Evolutionary conservation across 1,140 invertebrate species (phyloP).

Genomic region (Atta texana): DNA sequence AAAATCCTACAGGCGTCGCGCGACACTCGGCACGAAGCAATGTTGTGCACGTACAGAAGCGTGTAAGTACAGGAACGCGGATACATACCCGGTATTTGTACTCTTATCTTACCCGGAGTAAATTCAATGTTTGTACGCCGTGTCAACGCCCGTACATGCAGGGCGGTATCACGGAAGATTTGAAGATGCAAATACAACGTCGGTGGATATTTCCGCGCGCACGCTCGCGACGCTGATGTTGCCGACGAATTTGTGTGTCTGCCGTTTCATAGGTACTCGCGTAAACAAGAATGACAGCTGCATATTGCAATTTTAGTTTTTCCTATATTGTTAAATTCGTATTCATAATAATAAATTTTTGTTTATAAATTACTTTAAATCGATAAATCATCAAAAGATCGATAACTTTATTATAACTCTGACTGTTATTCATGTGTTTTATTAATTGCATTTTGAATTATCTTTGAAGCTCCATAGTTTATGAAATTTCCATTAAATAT

Average conservation of each 20-base stretch:
- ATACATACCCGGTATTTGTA: slow-evolving; percentile 71
- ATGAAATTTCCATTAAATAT: not conserved
- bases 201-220: slow-evolving; percentile 61
- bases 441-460: not conserved
- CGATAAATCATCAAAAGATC: not conserved
- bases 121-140: slow-evolving; percentile 72
- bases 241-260: slow-evolving; percentile 49
- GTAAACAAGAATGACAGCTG: not conserved
- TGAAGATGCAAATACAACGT: slow-evolving; percentile 75
- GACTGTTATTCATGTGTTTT: not conserved
- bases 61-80: slow-evolving; percentile 66
- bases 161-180: slow-evolving; percentile 74
- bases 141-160: slow-evolving; percentile 70
- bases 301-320: slow-evolving; percentile 25
- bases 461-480: not conserved
- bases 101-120: slow-evolving; percentile 75
- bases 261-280: slow-evolving; percentile 10
- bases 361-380: not conserved
- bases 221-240: slow-evolving; percentile 20
- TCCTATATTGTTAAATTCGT: not conserved
- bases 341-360: not conserved
- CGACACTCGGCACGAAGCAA: slow-evolving; percentile 35
- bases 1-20: slow-evolving; percentile 64
- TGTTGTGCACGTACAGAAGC: slow-evolving; percentile 50
- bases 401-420: too few species aligned